These are phyloP conservation scores for Zelostemma sp. DNA, from an alignment of 1,140 invertebrate genomes.

Conservation along the genomic window DNA sequence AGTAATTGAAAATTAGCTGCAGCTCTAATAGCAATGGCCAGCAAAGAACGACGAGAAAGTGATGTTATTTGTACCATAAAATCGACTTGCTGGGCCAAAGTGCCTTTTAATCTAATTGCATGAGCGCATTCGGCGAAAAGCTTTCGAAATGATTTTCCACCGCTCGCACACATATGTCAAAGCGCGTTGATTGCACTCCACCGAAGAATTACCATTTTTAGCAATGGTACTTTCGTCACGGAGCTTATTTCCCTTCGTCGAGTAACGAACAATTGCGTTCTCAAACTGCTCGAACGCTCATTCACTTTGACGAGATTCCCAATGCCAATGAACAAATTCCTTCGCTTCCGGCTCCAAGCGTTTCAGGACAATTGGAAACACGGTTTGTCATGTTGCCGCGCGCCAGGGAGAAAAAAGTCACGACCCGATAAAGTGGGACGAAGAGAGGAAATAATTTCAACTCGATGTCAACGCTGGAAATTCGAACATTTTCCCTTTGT, in stretches of 20 bases:
- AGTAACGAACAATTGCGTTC: conserved; percentile 28
- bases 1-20: conserved; percentile 66
- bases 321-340: background rate
- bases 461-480: too few relatives aligned
- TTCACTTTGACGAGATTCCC: background rate
- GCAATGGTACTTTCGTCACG: conserved; percentile 3
- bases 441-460: too few relatives aligned
- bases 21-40: conserved; percentile 55
- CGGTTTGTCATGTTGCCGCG: too few relatives aligned
- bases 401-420: too few relatives aligned
- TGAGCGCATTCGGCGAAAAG: conserved; percentile 52
- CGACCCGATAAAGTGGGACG: too few relatives aligned
- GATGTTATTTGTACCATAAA: conserved; percentile 61
- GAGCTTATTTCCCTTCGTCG: conserved; percentile 19
- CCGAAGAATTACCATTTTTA: conserved; percentile 21
- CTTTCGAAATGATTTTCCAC: conserved; percentile 53
- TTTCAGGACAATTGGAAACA: too few relatives aligned
- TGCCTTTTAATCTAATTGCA: conserved; percentile 62
- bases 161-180: conserved; percentile 24
- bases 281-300: conserved; percentile 6
- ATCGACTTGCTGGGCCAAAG: conserved; percentile 58
- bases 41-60: conserved; percentile 53
- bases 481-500: too few relatives aligned
- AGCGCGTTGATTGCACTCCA: conserved; percentile 13
- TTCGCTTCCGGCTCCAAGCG: background rate